Evolutionary conservation across 2,113 vertebrate genomes (phyloP).

Genomic region (Vulpes lagopus): DNA sequence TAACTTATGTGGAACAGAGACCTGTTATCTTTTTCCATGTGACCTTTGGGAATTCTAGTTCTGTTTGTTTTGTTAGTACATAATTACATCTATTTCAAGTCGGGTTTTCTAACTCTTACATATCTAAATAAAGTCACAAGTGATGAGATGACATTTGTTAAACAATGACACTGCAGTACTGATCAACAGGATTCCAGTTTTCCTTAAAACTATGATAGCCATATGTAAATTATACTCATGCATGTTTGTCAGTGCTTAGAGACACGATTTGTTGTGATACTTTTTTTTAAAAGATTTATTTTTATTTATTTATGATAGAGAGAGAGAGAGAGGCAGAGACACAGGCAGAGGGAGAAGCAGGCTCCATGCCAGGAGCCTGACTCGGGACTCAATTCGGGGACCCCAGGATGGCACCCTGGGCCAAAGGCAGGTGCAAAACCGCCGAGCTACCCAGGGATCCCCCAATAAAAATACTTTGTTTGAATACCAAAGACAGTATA

Average conservation of each 20-base stretch:
- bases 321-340: no score
- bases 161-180: neutral
- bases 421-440: no score
- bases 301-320: no score
- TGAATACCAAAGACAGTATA: neutral
- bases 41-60: neutral
- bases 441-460: no score
- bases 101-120: neutral
- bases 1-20: neutral
- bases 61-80: neutral
- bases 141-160: neutral
- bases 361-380: no score
- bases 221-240: neutral
- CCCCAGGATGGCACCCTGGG: no score
- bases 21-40: neutral
- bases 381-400: no score
- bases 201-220: conserved; percentile 28
- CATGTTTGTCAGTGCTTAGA: neutral
- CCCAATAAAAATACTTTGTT: neutral
- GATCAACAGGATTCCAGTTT: neutral
- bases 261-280: neutral
- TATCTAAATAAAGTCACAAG: neutral
- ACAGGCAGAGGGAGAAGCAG: no score
- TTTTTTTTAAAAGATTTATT: no score
- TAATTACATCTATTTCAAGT: neutral